These are phyloP conservation scores for Rhynchotus rufescens DNA, from an alignment of 2,797 vertebrate species.

Conservation along the genomic window DNA sequence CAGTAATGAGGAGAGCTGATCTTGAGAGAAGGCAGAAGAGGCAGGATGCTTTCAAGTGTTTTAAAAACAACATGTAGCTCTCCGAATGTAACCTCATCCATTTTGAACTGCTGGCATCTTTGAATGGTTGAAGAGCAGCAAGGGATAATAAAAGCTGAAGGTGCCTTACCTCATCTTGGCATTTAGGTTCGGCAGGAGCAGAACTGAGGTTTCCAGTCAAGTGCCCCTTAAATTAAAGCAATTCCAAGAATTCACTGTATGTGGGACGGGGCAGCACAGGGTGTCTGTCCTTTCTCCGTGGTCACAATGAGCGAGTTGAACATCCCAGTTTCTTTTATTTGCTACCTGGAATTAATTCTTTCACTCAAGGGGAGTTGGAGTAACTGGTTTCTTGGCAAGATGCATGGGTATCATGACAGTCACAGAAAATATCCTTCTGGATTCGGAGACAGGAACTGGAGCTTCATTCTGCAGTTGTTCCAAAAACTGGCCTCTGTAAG, in stretches of 20 bases:
- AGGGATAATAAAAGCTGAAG: not conserved
- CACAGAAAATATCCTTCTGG: not conserved
- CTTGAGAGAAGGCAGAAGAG: not conserved
- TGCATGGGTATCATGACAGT: not conserved
- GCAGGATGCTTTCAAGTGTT: not conserved
- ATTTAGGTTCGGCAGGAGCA: constrained; percentile 4
- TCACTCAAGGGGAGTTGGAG: not conserved
- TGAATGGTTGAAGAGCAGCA: constrained; percentile 12
- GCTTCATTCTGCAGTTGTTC: not conserved
- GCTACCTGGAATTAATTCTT: not conserved
- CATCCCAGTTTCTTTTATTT: not conserved
- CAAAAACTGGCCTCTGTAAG: not conserved
- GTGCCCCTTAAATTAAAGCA: not conserved
- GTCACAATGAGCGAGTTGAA: not conserved
- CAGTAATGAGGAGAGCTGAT: not conserved
- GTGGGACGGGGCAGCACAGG: not conserved
- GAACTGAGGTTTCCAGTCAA: not conserved
- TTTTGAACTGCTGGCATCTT: not conserved
- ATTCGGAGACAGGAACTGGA: not conserved
- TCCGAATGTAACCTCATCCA: not conserved
- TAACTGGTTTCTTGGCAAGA: not conserved
- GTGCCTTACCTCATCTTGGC: not conserved
- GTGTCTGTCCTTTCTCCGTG: not conserved
- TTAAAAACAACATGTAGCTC: not conserved
- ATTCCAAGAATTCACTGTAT: not conserved